A percentile compares a stretch with the other conserved stretches of the same genome.
Evolutionary conservation across 2,113 vertebrate species (phyloP).

Genomic region (Callaeas wilsoni): DNA sequence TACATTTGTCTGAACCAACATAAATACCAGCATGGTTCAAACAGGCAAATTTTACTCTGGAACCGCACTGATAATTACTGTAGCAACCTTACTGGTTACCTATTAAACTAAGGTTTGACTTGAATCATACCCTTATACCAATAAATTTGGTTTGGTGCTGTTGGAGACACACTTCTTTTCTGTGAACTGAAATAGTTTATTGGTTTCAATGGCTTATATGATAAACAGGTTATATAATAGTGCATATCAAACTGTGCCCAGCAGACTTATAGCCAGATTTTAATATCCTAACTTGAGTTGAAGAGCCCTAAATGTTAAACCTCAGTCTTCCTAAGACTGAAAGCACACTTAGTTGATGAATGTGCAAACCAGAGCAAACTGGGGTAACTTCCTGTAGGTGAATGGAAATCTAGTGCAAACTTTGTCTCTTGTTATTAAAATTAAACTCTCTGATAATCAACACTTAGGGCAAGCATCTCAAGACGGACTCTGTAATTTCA

Average conservation of each 20-base stretch:
- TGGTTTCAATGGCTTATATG: neutral
- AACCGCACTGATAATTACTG: neutral
- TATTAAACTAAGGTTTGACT: conserved; percentile 3
- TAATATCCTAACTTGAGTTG: neutral
- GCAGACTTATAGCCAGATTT: neutral
- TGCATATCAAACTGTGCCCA: neutral
- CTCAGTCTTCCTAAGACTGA: neutral
- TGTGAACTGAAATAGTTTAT: neutral
- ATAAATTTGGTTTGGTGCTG: neutral
- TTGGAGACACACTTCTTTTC: neutral
- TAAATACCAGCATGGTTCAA: neutral
- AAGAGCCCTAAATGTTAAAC: neutral
- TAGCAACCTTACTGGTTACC: conserved; percentile 1
- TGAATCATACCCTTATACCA: neutral
- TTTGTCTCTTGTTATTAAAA: neutral
- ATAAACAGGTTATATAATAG: neutral
- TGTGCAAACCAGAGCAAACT: neutral
- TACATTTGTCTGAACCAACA: neutral
- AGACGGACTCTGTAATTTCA: neutral
- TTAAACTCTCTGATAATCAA: neutral
- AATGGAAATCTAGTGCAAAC: neutral
- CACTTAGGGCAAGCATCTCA: neutral
- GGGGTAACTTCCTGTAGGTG: neutral
- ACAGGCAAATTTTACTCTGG: neutral
- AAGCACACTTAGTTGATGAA: neutral